Percentiles rank a stretch among this genome's conserved stretches.
Conservation (phyloP, 1,140 invertebrate genomes). For the Drosophila tani region DNA sequence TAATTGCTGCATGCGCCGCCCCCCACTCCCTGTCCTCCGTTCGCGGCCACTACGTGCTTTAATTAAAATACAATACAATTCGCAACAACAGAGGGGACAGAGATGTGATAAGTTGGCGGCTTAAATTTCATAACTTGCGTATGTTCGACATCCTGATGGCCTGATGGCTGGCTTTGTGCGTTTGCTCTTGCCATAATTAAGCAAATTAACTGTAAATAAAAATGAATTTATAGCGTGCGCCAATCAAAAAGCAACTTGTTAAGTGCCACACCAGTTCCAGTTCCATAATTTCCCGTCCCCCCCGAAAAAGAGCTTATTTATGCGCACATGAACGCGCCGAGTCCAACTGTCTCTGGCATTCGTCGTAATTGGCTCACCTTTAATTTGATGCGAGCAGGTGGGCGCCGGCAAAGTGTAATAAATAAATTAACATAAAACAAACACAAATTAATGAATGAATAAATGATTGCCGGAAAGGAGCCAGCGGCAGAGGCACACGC, state of each 20-base stretch:
- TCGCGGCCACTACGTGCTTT: constrained; percentile 61
- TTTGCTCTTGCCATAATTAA: constrained; percentile 61
- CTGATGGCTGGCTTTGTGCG: constrained; percentile 17
- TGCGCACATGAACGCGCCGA: constrained; percentile 52
- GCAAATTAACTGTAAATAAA: constrained; percentile 73
- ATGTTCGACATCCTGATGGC: constrained; percentile 20
- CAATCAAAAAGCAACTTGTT: constrained; percentile 79
- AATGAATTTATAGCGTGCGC: constrained; percentile 65
- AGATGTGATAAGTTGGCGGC: constrained; percentile 61
- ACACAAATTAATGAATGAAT: constrained; percentile 83
- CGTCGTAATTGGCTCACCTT: constrained; percentile 75
- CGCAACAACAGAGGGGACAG: background rate
- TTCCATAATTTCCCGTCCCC: constrained; percentile 44
- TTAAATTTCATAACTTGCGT: constrained; percentile 61
- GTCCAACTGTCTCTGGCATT: constrained; percentile 21
- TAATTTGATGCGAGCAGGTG: constrained; percentile 28
- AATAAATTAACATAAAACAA: constrained; percentile 83
- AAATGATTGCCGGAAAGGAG: constrained; percentile 62
- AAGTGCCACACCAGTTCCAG: constrained; percentile 58
- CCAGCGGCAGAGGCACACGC: background rate
- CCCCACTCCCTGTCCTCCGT: background rate
- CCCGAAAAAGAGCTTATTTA: constrained; percentile 46
- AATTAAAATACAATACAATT: constrained; percentile 74
- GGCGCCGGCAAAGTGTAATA: constrained; percentile 58
- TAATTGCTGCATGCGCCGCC: constrained; percentile 74